Base-by-base conservation (phyloP, 2,113 vertebrate species). In the Pica pica region DNA sequence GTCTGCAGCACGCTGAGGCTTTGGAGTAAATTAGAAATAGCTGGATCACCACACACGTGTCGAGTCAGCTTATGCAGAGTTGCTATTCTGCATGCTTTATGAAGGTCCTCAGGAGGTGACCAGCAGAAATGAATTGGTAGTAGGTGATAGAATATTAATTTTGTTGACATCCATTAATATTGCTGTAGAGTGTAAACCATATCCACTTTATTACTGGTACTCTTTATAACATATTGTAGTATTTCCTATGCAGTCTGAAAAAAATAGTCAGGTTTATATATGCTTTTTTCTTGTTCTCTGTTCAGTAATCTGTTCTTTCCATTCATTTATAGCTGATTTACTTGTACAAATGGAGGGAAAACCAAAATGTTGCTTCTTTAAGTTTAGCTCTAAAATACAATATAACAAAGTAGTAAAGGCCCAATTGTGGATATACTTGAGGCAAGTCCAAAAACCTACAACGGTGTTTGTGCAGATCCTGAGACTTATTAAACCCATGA, bases 401-500 rank as follows among this genome's bases (percentile, higher is more conserved):
- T 98, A 98, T 92, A 99, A 97, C 92, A 99, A 99, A 95, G 98
- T 99, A 68, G 98, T 99, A 50, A 98, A 98, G 44, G 99, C 99
- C 76, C 99, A 99, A 95, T 98, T 99, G 52, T 99, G 99, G 99
- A 99, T 99, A 85, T 98, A 99, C 97, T 98, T 99, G 97, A 98
- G 99, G 57, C 97, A 98, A 28, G 95, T 99, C 74, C 97, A 98
- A 81, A 98, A 98, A 96, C 98, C 98, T 91, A 99, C 99, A 90
- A 99, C 99, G 3, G 99, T 99, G 91, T 99, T 99, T 98, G 98
- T 99, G 97, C 99, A 99, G 91, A 99, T 99, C 96, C 98, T 99
- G 93, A 98, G 99, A 96, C 98, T 99, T 91, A 98, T 98, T 97
- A 99, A 98, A 97, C 99, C 99, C 90, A 98, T 98, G 97, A 98